phyloP scores from a whole-genome alignment of 1,140 invertebrate genomes.

The Pentalonia nigronervosa region DNA sequence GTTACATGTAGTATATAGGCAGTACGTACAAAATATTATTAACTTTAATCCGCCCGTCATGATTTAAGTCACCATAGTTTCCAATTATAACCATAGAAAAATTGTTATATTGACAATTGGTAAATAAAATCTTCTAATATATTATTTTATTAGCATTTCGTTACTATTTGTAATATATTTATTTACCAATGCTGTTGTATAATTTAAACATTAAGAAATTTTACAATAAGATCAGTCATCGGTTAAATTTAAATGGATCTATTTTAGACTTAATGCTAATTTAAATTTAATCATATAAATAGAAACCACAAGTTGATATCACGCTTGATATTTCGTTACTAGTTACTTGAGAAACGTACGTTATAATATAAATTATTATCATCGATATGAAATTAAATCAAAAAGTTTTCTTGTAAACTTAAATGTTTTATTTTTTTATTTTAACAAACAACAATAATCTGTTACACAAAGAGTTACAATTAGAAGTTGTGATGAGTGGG shows the following conservation, averaged over 20 bases:
- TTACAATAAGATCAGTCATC: background rate
- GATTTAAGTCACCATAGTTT: background rate
- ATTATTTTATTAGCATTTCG: background rate
- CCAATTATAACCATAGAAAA: background rate
- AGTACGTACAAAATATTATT: background rate
- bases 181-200: background rate
- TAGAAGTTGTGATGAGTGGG: background rate
- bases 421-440: background rate
- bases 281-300: background rate
- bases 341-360: background rate
- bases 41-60: background rate
- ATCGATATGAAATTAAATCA: background rate
- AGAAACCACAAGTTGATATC: background rate
- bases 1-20: background rate
- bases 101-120: background rate
- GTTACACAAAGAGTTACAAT: background rate
- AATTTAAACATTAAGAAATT: background rate
- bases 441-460: background rate
- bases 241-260: background rate
- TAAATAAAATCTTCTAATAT: background rate
- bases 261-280: background rate
- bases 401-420: background rate
- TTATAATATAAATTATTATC: background rate
- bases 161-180: background rate
- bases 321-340: background rate